Evolutionary conservation across 2,113 vertebrate species (phyloP).

Genomic region (Prunella himalayana): DNA sequence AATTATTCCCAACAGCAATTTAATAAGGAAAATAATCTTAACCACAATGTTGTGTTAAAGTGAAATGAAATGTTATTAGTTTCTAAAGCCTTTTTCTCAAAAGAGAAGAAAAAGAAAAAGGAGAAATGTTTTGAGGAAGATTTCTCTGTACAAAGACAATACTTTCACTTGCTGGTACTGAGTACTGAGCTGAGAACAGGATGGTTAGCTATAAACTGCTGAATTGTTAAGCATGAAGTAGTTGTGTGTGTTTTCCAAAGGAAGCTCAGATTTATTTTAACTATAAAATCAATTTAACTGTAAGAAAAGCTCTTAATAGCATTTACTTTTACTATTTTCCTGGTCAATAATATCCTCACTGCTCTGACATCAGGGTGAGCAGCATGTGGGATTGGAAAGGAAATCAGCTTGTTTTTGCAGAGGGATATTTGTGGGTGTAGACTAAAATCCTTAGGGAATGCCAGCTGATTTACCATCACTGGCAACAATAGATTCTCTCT

Average conservation of each 20-base stretch:
- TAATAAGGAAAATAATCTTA: background rate
- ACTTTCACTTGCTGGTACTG: background rate
- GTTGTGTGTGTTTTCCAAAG: background rate
- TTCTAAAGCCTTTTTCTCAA: background rate
- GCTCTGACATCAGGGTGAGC: background rate
- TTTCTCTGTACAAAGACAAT: background rate
- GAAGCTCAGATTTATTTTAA: slow-evolving; percentile 19
- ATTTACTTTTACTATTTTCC: background rate
- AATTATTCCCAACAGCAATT: background rate
- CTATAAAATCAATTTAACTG: background rate
- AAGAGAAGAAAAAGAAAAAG: background rate
- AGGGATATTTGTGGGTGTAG: background rate
- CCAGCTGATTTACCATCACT: slow-evolving; percentile 1
- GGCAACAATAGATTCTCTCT: slow-evolving; percentile 27
- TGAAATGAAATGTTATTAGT: background rate
- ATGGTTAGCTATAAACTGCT: background rate
- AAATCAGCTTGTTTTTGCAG: slow-evolving; percentile 28
- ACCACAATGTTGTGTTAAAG: background rate
- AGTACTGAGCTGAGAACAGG: background rate
- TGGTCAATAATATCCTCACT: background rate
- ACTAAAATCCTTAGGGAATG: background rate
- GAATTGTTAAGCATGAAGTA: background rate
- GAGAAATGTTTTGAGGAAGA: background rate
- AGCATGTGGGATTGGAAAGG: background rate
- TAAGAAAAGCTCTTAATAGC: slow-evolving; percentile 5